phyloP scores from a whole-genome alignment of 2,113 vertebrate genomes.

The Nothobranchius kuhntae region DNA sequence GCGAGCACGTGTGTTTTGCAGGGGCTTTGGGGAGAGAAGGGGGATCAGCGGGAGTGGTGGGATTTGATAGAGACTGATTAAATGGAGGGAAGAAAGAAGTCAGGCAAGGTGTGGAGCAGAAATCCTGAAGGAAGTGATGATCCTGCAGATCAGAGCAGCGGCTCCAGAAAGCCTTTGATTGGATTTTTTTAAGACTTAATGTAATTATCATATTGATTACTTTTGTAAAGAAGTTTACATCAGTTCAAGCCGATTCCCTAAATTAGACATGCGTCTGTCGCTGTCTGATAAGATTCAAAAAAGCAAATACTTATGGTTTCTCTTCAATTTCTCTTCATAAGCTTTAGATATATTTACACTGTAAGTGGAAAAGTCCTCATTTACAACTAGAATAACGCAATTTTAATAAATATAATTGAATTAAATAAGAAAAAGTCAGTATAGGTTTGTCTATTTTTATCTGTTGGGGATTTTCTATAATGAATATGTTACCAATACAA shows the following conservation, averaged over 20 bases:
- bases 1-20: conserved; percentile 15
- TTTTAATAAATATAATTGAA: neutral
- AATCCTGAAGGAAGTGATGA: conserved; percentile 22
- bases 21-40: conserved; percentile 33
- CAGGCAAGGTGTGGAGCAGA: conserved; percentile 31
- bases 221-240: conserved; percentile 1
- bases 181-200: neutral
- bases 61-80: conserved; percentile 44
- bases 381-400: neutral
- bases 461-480: neutral
- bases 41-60: conserved; percentile 38
- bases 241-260: neutral
- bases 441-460: neutral
- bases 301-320: neutral
- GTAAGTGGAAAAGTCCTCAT: neutral
- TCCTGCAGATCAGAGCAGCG: conserved; percentile 6
- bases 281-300: neutral
- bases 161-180: neutral
- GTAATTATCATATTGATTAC: neutral
- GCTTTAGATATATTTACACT: neutral
- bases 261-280: neutral
- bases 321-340: neutral
- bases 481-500: neutral
- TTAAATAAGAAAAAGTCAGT: neutral
- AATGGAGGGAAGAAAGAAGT: conserved; percentile 19